Evolutionary conservation across 2,888 invertebrate species (phyloP), one percentile per base, ranked within the genome.

Genomic region (Coleophora deauratella): DNA sequence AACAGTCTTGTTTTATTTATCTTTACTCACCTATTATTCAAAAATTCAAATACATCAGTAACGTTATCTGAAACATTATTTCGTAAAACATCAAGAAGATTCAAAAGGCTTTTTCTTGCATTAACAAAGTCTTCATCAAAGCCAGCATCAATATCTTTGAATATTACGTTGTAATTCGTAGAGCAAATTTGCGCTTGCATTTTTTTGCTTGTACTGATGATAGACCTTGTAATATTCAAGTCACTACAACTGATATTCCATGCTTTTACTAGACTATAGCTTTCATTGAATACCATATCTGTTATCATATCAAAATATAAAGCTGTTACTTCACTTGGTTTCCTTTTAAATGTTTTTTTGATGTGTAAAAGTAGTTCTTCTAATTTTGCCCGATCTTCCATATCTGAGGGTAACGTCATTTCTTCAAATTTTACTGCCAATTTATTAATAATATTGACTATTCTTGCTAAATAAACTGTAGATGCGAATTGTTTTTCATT

Each of bases 271-370:
- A 81, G 45, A 35, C 56, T 65, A 42, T 66, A 70, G 38, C 63
- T 57, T 2, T 63, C 56, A 45, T 65, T 46, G 38, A 68, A 67
- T 35, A 82, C 11, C 0, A 72, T 38, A 44, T 78, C 65, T 33
- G 80, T 82, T 43, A 85, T 45, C 1, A 75, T 34, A 57, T 85
- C 84, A 43, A 76, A 85, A 59, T 75, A 71, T 43, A 81, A 52
- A 1, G 67, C 66, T 13, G 79, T 49, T 3, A 62, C 58, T 33
- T 84, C 82, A 0, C 62, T 46, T 3, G 81, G 61, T 52, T 70
- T 64, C 39, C 76, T 64, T 54, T 64, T 78, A 37, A 72, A 82
- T 15, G 72, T 52, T 50, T 63, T 76, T 45, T 67, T 65, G 12
- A 84, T 49, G 0, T 54, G 36, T 2, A 40, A 38, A 10, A 77